phyloP scores from a whole-genome alignment of 2,888 invertebrate species.

The Dicroscelio sp. region DNA sequence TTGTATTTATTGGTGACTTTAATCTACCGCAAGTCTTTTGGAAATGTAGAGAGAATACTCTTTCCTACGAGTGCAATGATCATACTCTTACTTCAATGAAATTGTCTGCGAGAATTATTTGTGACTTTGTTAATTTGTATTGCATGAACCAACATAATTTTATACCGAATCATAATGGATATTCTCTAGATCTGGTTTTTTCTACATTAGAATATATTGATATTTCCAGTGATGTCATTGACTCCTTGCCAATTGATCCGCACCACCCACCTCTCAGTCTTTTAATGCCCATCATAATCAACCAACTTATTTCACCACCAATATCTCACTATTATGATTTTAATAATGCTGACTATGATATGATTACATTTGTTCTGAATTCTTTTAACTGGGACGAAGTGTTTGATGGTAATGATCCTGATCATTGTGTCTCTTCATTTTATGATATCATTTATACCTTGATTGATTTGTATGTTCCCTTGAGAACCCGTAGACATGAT shows the following conservation, averaged over 20 bases:
- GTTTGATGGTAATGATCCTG: background rate
- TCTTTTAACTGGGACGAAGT: background rate
- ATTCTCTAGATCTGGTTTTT: background rate
- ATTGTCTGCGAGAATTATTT: background rate
- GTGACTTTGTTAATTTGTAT: background rate
- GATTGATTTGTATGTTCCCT: background rate
- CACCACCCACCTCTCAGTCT: background rate
- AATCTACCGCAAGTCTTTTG: background rate
- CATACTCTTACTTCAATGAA: background rate
- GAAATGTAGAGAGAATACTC: background rate
- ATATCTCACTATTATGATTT: background rate
- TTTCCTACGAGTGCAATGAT: too few relatives aligned
- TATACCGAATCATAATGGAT: background rate
- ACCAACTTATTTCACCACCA: background rate
- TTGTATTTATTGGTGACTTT: background rate
- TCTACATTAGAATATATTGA: background rate
- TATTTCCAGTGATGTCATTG: background rate
- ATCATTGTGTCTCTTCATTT: too few relatives aligned
- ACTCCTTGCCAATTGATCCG: background rate
- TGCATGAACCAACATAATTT: background rate
- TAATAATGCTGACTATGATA: background rate
- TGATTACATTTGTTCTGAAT: background rate
- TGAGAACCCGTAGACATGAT: background rate
- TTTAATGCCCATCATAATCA: too few relatives aligned
- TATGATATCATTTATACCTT: background rate